Base-by-base conservation (phyloP, 2,113 vertebrate species). In the Leptobrachium leishanense region DNA sequence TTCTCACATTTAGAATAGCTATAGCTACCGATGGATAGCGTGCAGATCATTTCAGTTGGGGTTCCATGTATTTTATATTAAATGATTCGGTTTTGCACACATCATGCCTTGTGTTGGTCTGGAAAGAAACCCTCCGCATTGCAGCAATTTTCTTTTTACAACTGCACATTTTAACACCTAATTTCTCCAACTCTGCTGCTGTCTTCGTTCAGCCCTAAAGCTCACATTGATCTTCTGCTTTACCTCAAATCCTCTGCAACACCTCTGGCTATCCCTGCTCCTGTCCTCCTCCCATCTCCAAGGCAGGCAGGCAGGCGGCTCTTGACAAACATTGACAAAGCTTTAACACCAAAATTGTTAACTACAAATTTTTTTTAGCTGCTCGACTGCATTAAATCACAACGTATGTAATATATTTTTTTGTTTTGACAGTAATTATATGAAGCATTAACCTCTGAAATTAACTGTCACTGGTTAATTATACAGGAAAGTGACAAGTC, bases 391-490 rank as follows among this genome's bases (percentile, higher is more conserved):
- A 74, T 81, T 81, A 81, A 81, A 81, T 81, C 78, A 81, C 11
- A 15, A 57, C 31, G 40, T 43, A 55, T 67, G 70, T 79, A 68
- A 41, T 43, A 55, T 67, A 62, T 79, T 74, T 81, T 78, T 81
- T 81, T 74, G 71, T 74, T 81, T 68, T 81, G 78, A 81, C 78
- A 74, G 71, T 81, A 81, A 81, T 81, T 81, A 81, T 81, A 81
- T 20, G 78, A 81, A 68, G 71, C 72, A 74, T 81, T 81, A 81
- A 74, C 65, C 20, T 57, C 63, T 81, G 71, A 70, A 74, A 81
- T 70, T 64, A 50, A 81, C 71, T 81, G 78, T 74, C 78, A 74
- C 41, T 41, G 64, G 74, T 81, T 74, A 81, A 74, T 81, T 81
- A 81, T 68, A 68, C 42, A 46, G 72, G 1, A 41, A 66, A 74